Evolutionary conservation across 2,888 invertebrate genomes (phyloP).

Genomic region (Elegia similella): DNA sequence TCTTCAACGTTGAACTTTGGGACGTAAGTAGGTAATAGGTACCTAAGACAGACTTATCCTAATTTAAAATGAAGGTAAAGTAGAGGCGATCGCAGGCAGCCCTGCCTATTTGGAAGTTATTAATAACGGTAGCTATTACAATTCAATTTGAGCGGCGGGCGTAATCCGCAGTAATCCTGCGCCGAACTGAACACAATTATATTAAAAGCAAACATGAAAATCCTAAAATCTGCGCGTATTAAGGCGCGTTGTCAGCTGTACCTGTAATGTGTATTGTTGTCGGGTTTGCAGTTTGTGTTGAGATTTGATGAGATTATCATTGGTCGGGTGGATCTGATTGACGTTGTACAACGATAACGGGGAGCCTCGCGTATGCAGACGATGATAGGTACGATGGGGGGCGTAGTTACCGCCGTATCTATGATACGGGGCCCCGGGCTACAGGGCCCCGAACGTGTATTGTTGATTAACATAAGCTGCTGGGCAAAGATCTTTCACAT

Average conservation of each 20-base stretch:
- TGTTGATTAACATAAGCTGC: no score
- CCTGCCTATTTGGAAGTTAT: conserved; percentile 60
- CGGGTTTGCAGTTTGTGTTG: neutral
- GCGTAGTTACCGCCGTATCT: no score
- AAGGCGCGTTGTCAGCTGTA: conserved; percentile 62
- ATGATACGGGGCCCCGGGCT: no score
- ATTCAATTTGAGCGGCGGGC: conserved; percentile 71
- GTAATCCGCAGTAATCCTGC: conserved; percentile 57
- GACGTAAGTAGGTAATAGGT: neutral
- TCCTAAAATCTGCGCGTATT: conserved; percentile 60
- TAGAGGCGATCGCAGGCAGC: conserved; percentile 32
- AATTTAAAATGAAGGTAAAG: neutral
- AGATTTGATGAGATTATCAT: neutral
- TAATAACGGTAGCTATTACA: conserved; percentile 77
- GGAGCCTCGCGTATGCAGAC: no score
- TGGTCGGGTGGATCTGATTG: neutral
- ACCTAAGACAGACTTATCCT: neutral
- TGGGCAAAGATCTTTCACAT: no score
- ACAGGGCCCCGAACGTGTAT: no score
- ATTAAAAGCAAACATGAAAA: conserved; percentile 77
- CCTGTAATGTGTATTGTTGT: conserved; percentile 31
- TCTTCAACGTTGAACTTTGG: neutral
- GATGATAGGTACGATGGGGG: no score
- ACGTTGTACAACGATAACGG: no score
- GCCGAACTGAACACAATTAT: conserved; percentile 77